Evolutionary conservation across 37 sponge, comb jelly and placozoan genomes (phyloP), one percentile per base, ranked within the genome.

Genomic region (Halisarca cf. caerulea): DNA sequence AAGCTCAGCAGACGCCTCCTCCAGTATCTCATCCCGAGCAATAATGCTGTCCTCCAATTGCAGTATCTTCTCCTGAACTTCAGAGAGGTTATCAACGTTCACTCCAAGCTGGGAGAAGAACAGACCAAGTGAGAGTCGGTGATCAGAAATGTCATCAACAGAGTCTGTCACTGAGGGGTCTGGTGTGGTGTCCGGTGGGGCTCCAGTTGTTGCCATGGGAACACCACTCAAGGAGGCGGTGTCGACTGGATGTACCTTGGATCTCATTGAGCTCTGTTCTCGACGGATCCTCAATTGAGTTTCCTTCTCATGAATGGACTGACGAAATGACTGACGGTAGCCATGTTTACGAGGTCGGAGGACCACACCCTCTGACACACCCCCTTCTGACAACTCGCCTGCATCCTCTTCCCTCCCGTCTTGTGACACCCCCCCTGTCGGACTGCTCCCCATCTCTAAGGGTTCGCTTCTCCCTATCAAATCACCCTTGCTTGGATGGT

Each of bases 221-320:
- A 62, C 30, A 62, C n/a, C 15, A 23, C 45, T 41, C 24, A 1
- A n/a, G 18, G 77, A 40, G 44, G 42, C 18, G 77, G 39, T 44
- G 24, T 32, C 42, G 38, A n/a, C 1, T 11, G 39, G 45, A 11
- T 74, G 77, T n/a, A 74, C 36, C 24, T 41, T 74, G 17, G 77
- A 5, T 43, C 77, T 42, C 32, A 74, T 42, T 3, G 77, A 74
- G 44, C 45, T 74, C 77, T 74, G 77, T 23, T 74, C 77, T 41
- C 77, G 38, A 11, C 77, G 42, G 17, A 35, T 74, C 2, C 77
- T 37, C 39, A 74, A 43, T 37, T 74, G 45, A 6, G 42, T 74
- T 37, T 74, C 77, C 44, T 74, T 74, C 42, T 74, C 77, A 43
- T 40, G 39, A 41, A 74, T 74, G 77, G 77, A 74, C 45, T 74